Conservation (phyloP, 2,888 invertebrate species). For the Drosophila pseudotakahashii region DNA sequence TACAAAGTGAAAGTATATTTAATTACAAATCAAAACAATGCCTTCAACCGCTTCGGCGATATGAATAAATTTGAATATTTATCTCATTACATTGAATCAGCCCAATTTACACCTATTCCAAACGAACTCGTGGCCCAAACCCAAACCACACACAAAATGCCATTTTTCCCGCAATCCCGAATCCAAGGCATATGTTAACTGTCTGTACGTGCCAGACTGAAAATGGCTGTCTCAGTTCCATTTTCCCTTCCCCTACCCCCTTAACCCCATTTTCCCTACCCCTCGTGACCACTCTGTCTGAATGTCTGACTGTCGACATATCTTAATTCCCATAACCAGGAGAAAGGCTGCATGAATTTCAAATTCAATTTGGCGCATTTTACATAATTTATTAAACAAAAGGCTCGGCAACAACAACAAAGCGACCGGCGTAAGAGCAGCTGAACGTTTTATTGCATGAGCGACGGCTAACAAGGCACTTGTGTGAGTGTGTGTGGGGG, state of each 20-base stretch:
- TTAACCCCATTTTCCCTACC: not conserved
- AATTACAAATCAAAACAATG: constrained; percentile 19
- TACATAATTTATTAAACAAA: constrained; percentile 81
- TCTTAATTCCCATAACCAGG: constrained; percentile 80
- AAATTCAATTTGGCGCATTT: constrained; percentile 80
- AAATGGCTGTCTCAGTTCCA: constrained; percentile 16
- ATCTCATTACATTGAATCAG: constrained; percentile 40
- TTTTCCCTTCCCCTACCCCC: not conserved
- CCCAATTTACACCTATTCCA: constrained; percentile 42
- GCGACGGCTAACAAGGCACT: constrained; percentile 48
- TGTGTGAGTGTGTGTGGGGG: constrained; percentile 7
- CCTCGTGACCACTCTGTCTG: constrained; percentile 17
- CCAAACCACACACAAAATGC: constrained; percentile 36
- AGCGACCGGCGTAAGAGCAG: constrained; percentile 26
- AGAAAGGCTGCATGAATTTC: constrained; percentile 77
- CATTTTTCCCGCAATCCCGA: constrained; percentile 26
- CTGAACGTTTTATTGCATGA: constrained; percentile 74
- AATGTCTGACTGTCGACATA: constrained; percentile 56
- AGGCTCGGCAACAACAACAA: constrained; percentile 58
- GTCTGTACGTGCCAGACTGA: constrained; percentile 51
- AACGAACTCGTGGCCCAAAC: constrained; percentile 7
- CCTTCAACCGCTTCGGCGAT: not conserved
- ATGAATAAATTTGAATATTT: constrained; percentile 35
- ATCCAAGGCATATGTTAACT: constrained; percentile 46
- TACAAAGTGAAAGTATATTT: not conserved